Evolutionary conservation across 2,113 vertebrate species (phyloP).

Genomic region (Turnix velox): DNA sequence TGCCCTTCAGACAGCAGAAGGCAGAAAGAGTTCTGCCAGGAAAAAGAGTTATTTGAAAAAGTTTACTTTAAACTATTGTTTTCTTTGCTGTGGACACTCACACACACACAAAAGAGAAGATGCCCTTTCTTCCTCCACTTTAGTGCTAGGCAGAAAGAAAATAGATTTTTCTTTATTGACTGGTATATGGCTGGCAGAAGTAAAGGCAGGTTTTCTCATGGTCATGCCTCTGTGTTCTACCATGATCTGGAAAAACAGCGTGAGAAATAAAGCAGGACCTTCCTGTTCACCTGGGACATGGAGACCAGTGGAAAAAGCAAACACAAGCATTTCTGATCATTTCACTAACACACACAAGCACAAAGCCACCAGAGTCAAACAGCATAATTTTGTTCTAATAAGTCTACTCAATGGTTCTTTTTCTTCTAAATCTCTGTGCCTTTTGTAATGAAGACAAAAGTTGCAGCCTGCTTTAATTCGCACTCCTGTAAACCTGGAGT

Average conservation of each 20-base stretch:
- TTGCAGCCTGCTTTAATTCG: not conserved
- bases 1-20: constrained; percentile 51
- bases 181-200: not conserved
- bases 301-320: not conserved
- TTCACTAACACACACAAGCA: not conserved
- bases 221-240: not conserved
- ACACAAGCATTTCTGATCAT: not conserved
- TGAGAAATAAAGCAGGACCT: not conserved
- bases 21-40: constrained; percentile 43
- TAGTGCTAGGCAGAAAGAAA: constrained; percentile 12
- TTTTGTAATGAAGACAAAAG: not conserved
- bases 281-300: not conserved
- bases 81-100: not conserved
- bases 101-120: not conserved
- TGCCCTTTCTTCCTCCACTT: constrained; percentile 15
- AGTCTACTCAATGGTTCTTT: not conserved
- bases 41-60: constrained; percentile 43
- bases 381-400: not conserved
- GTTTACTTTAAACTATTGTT: constrained; percentile 25
- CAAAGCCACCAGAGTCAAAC: not conserved
- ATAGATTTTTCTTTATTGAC: constrained; percentile 6
- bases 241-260: not conserved
- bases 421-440: not conserved
- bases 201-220: constrained; percentile 12
- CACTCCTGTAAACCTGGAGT: not conserved